Percentiles rank a stretch among this genome's conserved stretches.
These are phyloP conservation scores for Sternarchorhynchus goeldii DNA, from an alignment of 2,797 vertebrate species.

Conservation along the genomic window DNA sequence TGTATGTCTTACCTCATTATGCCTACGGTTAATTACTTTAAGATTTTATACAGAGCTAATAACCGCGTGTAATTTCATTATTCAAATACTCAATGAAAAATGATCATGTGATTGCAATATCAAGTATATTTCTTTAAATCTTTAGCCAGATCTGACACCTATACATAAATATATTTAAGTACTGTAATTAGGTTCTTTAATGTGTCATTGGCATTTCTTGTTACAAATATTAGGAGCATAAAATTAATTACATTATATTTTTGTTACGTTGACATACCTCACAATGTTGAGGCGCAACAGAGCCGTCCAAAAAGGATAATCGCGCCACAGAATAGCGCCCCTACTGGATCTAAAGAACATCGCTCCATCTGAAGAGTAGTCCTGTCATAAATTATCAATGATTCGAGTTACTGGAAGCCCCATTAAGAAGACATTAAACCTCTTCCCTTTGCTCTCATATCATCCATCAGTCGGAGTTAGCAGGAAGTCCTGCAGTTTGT, in stretches of 20 bases:
- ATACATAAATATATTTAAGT: too few species aligned
- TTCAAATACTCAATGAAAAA: too few species aligned
- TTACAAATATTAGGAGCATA: too few species aligned
- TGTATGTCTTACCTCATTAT: too few species aligned
- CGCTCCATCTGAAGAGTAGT: constrained; percentile 23
- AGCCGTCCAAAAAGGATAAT: not conserved
- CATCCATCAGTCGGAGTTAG: constrained; percentile 54
- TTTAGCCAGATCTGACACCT: too few species aligned
- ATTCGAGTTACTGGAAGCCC: constrained; percentile 59
- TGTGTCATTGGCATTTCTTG: too few species aligned
- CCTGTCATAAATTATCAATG: constrained; percentile 60
- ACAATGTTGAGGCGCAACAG: not conserved
- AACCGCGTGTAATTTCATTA: too few species aligned
- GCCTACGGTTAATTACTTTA: not conserved
- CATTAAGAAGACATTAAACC: constrained; percentile 59
- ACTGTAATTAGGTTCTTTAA: too few species aligned
- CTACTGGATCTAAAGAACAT: constrained; percentile 10
- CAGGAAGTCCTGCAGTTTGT: constrained; percentile 57
- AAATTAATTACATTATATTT: not conserved
- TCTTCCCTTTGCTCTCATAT: constrained; percentile 56
- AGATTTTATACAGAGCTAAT: not conserved
- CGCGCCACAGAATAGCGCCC: constrained; percentile 23
- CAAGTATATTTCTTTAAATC: too few species aligned
- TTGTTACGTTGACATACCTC: not conserved
- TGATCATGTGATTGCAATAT: too few species aligned